Evolutionary conservation across 2,888 invertebrate species (phyloP).

Genomic region (Papilio demoleus): DNA sequence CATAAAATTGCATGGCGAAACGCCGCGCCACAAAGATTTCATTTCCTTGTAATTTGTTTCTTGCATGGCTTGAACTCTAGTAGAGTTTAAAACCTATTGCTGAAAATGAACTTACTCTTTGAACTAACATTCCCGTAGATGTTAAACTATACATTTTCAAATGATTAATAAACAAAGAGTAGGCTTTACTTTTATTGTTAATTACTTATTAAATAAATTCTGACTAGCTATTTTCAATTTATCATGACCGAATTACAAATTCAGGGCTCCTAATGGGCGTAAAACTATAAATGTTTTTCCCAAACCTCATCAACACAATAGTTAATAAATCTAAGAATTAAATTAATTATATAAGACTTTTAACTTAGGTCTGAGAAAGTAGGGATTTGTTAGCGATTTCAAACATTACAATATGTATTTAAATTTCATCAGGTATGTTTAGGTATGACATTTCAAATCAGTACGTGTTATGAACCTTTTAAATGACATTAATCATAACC

Average conservation of each 20-base stretch:
- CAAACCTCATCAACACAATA: no score
- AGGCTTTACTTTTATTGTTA: not conserved
- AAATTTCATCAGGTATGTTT: no score
- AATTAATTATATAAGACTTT: no score
- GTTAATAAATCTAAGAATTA: no score
- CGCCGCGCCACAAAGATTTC: constrained; percentile 60
- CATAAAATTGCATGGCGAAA: constrained; percentile 43
- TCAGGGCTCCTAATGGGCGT: no score
- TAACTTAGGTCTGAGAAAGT: no score
- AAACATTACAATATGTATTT: no score
- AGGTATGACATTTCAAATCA: no score
- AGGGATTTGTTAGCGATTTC: no score
- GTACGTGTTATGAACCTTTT: no score
- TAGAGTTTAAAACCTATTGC: constrained; percentile 69
- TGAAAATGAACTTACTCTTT: constrained; percentile 72
- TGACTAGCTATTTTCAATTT: not conserved
- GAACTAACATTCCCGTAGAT: constrained; percentile 62
- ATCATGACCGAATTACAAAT: not conserved
- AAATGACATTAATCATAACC: no score
- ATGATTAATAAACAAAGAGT: constrained; percentile 51
- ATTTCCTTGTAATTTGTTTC: constrained; percentile 75
- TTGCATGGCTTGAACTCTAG: constrained; percentile 69
- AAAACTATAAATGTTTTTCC: no score
- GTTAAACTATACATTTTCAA: constrained; percentile 57
- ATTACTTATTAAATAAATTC: not conserved